A percentile compares a stretch with the other conserved stretches of the same genome.
Evolutionary conservation across 2,797 vertebrate species (phyloP).

Genomic region (Sardinella longiceps): DNA sequence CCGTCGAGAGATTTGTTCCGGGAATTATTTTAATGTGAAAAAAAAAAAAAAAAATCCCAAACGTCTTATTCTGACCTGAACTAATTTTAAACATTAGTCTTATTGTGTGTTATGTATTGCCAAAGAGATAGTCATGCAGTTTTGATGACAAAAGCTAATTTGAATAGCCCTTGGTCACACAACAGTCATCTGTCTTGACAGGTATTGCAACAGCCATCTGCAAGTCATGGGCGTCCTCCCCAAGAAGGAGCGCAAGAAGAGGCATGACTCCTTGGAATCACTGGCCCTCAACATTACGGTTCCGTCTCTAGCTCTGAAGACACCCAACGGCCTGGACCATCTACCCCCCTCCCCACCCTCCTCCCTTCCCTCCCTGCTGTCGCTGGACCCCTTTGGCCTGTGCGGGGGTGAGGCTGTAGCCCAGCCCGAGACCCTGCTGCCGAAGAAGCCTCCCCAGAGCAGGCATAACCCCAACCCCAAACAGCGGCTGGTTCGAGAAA

Average conservation of each 20-base stretch:
- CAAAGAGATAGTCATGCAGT: background rate
- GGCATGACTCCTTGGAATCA: conserved; percentile 92
- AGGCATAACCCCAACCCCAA: conserved; percentile 86
- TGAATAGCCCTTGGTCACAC: background rate
- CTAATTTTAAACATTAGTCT: background rate
- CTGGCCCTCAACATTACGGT: conserved; percentile 96
- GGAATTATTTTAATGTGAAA: background rate
- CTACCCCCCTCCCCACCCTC: conserved; percentile 90
- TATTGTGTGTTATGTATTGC: background rate
- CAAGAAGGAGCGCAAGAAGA: conserved; percentile 99
- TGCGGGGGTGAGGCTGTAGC: conserved; percentile 81
- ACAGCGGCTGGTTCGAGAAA: conserved; percentile 64
- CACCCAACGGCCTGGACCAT: conserved; percentile 91
- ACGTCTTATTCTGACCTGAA: background rate
- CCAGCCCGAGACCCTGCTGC: conserved; percentile 85
- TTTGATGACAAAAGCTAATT: background rate
- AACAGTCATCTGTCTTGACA: conserved; percentile 55
- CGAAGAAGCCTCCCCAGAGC: conserved; percentile 84
- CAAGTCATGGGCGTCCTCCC: conserved; percentile 99
- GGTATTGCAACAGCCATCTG: conserved; percentile 99
- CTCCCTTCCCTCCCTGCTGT: conserved; percentile 79
- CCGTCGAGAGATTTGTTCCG: background rate
- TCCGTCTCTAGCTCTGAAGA: conserved; percentile 92
- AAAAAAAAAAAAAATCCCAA: no score
- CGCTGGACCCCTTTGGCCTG: conserved; percentile 94